These are phyloP conservation scores for Proterorhinus semilunaris DNA, from an alignment of 2,113 vertebrate species.

Conservation along the genomic window DNA sequence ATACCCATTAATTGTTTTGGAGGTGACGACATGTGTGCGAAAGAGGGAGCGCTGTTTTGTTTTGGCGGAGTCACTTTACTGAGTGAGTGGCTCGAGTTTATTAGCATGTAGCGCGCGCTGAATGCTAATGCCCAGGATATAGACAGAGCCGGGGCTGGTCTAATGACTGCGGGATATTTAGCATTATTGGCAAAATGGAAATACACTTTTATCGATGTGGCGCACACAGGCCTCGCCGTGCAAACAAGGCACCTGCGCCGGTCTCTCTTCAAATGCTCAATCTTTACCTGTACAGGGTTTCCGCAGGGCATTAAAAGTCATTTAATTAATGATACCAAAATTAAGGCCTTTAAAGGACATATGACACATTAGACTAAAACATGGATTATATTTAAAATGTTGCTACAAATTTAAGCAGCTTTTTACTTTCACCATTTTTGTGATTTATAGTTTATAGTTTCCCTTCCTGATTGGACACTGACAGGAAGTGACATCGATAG, in stretches of 20 bases:
- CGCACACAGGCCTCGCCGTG: constrained; percentile 35
- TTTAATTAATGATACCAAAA: too few species aligned
- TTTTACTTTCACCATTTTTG: too few species aligned
- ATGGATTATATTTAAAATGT: too few species aligned
- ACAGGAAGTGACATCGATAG: too few species aligned
- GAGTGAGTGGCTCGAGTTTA: constrained; percentile 48
- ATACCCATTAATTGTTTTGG: constrained; percentile 37
- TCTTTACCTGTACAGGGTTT: neutral
- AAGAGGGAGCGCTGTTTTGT: constrained; percentile 34
- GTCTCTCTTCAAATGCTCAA: neutral
- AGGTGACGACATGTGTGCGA: constrained; percentile 46
- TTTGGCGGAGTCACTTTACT: constrained; percentile 38
- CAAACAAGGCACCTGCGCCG: constrained; percentile 30
- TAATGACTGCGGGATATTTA: constrained; percentile 69
- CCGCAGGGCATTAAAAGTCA: too few species aligned
- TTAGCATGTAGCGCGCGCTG: constrained; percentile 57
- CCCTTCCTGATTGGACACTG: too few species aligned
- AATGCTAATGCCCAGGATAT: constrained; percentile 65
- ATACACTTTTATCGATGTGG: constrained; percentile 66
- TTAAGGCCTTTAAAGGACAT: too few species aligned
- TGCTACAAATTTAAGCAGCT: too few species aligned
- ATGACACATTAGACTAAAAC: too few species aligned
- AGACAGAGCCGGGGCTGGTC: constrained; percentile 44
- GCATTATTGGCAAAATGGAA: constrained; percentile 77
- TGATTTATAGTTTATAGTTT: too few species aligned